Base-by-base conservation (phyloP, 2,113 vertebrate species). In the Penelope pileata region DNA sequence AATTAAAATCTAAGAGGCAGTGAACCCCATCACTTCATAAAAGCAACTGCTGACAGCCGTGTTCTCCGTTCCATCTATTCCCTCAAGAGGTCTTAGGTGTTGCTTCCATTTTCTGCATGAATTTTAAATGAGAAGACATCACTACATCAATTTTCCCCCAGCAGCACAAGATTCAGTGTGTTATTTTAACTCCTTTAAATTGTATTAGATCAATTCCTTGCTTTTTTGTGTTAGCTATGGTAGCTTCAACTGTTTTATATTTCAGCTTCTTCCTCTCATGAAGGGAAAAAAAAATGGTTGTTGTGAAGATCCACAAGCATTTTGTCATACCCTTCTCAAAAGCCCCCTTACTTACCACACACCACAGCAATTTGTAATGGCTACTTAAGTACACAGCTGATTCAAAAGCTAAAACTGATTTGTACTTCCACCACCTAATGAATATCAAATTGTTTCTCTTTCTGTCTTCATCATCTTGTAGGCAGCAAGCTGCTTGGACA, bases 161-260 rank as follows among this genome's bases (percentile, higher is more conserved):
- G 13, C 3, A 0, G 0, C 43, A 64, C 23, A 29, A 69, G 59
- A 58, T 19, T 2, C 24, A 5, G 22, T 29, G 7, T 84, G 26
- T 40, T 80, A 10, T 67, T 42, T 75, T 60, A 75, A 63, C 5
- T 73, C 38, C 19, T 63, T 73, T 53, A 68, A 43, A 29, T 17
- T 69, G 42, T 42, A 53, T 10, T 15, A 68, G 27, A 54, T 30
- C 16, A 63, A 12, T n/a, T 10, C 12, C 26, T 62, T 67, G 6
- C 4, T 58, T 91, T n/a, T 50, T 34, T 47, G 4, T 27, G 40
- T 23, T 13, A 53, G 16, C 9, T 53, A 82, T 7, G 7, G 16
- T 43, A 68, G 45, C 22, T 77, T 72, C 8, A 45, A 16, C n/a
- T 64, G 16, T 6, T 68, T 68, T 36, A 30, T 77, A 47, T 51